Conservation (phyloP, 2,113 vertebrate species). For the Dinomys branickii region DNA sequence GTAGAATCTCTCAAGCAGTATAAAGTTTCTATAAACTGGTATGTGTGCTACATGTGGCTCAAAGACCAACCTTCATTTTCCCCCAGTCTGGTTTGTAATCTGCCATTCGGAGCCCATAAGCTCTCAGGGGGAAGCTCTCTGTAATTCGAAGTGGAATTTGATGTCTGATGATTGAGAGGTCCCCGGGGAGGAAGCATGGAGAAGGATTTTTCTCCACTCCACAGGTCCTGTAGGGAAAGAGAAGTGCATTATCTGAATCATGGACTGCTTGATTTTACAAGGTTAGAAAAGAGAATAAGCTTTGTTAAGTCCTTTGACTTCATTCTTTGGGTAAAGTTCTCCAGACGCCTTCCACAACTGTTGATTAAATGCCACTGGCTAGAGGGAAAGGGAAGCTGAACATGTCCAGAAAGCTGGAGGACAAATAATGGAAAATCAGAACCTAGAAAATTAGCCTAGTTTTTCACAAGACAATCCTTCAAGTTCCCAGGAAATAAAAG, state of each 20-base stretch:
- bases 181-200: background rate
- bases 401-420: background rate
- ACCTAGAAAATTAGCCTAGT: constrained; percentile 71
- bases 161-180: constrained; percentile 56
- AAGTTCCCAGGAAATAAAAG: constrained; percentile 80
- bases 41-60: constrained; percentile 48
- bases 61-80: constrained; percentile 55
- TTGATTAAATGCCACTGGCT: background rate
- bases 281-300: background rate
- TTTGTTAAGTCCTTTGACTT: constrained; percentile 17
- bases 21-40: constrained; percentile 62
- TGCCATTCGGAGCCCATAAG: constrained; percentile 65
- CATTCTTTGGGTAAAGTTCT: constrained; percentile 22
- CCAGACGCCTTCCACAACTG: background rate
- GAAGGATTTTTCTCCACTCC: constrained; percentile 27
- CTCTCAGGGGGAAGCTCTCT: constrained; percentile 60
- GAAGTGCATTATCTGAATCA: constrained; percentile 56
- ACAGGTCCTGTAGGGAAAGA: background rate
- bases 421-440: constrained; percentile 23
- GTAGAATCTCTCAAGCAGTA: constrained; percentile 53
- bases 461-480: constrained; percentile 76
- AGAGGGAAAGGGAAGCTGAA: background rate
- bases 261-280: constrained; percentile 32
- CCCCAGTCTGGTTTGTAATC: constrained; percentile 52
- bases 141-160: constrained; percentile 68